Evolutionary conservation across 2,888 invertebrate genomes (phyloP), one percentile per base, ranked within the genome.

Genomic region (Ctena decussata): DNA sequence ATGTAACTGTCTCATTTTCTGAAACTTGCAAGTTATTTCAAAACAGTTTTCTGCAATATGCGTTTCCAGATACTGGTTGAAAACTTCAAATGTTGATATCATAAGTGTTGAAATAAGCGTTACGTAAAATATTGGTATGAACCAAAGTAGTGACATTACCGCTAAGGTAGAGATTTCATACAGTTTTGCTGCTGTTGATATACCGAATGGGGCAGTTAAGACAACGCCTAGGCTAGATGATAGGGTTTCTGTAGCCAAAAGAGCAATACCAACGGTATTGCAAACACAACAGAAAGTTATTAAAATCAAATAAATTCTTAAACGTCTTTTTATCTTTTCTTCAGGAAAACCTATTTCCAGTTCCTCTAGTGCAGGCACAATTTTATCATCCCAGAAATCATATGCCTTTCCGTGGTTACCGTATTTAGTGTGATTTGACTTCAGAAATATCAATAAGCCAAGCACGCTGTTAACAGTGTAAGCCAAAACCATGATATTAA

Each of bases 351-450:
- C 2, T 35, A 65, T 65, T 65, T 35, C 65, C 5, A 65, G 30
- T 3, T 32, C 65, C 0, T 65, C 65, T 1, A 65, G 21, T 11
- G 3, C 65, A 11, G 65, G 35, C 6, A 15, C 5, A 11, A 65
- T 32, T 5, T 65, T 35, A 32, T 65, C 65, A 32, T 65, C 65
- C 65, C 65, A 65, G 65, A 65, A 65, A 65, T 65, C 65, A 65
- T 35, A 65, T 1, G 65, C 65, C 18, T 21, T 35, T 1, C 12
- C 5, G 11, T 30, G 27, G 32, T 35, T 30, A 18, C 65, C 65
- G 35, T 32, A 65, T 12, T 30, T 32, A 3, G 65, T 35, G 21
- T 65, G 35, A 3, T 2, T 30, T 2, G 65, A 32, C 21, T 65
- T 65, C 11, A 65, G 35, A 21, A 21, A 65, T 35, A 65, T 35